These are phyloP conservation scores for Rhea pennata DNA, from an alignment of 2,113 vertebrate genomes.

Conservation along the genomic window DNA sequence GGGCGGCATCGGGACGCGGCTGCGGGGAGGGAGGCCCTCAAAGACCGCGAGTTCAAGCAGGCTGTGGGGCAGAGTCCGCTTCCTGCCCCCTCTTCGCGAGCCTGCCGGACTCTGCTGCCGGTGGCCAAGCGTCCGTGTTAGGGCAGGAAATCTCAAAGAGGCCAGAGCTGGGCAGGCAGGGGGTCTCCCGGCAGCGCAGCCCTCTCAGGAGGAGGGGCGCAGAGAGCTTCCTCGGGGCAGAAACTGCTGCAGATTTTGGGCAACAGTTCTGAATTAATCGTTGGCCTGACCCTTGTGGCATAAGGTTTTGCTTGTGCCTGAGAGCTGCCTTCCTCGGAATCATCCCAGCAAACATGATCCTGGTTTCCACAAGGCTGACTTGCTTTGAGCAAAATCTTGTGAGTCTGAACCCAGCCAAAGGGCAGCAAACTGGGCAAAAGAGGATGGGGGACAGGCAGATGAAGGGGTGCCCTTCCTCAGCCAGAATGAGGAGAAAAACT, in stretches of 20 bases:
- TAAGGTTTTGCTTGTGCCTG: not conserved
- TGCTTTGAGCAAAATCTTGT: not conserved
- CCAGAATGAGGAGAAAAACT: not conserved
- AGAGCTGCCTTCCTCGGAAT: not conserved
- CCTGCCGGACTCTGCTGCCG: not conserved
- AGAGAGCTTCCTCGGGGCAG: not conserved
- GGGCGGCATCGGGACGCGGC: not conserved
- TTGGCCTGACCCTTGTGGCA: not conserved
- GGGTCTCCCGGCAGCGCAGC: conserved; percentile 38
- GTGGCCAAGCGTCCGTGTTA: not conserved
- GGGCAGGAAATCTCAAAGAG: not conserved
- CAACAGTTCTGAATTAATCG: not conserved
- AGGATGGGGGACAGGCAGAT: conserved; percentile 13
- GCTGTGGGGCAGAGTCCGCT: not conserved
- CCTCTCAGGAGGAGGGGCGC: not conserved
- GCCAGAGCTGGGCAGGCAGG: not conserved
- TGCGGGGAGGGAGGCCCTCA: not conserved
- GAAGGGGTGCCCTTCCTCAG: conserved; percentile 25
- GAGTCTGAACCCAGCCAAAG: conserved; percentile 15
- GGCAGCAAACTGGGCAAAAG: conserved; percentile 1
- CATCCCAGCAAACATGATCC: not conserved
- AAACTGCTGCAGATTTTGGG: conserved; percentile 23
- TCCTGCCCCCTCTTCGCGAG: fast-evolving
- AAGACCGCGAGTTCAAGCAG: not conserved
- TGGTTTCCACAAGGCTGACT: not conserved